A percentile compares a stretch with the other conserved stretches of the same genome.
These are phyloP conservation scores for Scolanthus callimorphus DNA, from an alignment of 92 coral and sea anemone genomes.

Conservation along the genomic window DNA sequence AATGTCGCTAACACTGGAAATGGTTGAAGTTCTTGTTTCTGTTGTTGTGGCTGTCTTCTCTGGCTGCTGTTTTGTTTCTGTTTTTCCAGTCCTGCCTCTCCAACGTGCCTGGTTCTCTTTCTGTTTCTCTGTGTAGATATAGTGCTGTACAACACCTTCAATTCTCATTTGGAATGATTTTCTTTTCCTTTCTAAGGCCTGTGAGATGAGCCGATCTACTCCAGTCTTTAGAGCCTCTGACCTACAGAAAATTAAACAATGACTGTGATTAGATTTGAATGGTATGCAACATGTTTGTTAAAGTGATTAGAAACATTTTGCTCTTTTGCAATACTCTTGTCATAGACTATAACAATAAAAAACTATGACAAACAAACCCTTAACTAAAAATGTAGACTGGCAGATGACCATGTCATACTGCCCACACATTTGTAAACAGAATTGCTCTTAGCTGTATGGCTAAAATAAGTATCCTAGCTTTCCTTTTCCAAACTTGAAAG, in stretches of 20 bases:
- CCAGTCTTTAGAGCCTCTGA: conserved; percentile 91
- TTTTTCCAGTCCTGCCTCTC: not conserved
- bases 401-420: too few species aligned
- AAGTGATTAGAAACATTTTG: too few species aligned
- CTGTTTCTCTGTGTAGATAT: conserved; percentile 64
- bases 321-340: too few species aligned
- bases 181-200: conserved; percentile 75
- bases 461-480: too few species aligned
- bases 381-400: too few species aligned
- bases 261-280: too few species aligned
- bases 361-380: too few species aligned
- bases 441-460: too few species aligned
- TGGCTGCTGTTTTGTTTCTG: conserved; percentile 7
- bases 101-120: conserved; percentile 26
- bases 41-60: conserved; percentile 5
- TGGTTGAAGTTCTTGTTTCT: conserved; percentile 1
- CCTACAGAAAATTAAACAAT: conserved; percentile 33
- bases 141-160: conserved; percentile 91
- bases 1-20: conserved; percentile 17
- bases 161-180: conserved; percentile 78
- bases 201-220: conserved; percentile 78
- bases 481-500: too few species aligned
- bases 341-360: too few species aligned
- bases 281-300: too few species aligned
- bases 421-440: too few species aligned